Conservation (phyloP, 2,888 invertebrate genomes). For the Lamellibrachia satsuma region DNA sequence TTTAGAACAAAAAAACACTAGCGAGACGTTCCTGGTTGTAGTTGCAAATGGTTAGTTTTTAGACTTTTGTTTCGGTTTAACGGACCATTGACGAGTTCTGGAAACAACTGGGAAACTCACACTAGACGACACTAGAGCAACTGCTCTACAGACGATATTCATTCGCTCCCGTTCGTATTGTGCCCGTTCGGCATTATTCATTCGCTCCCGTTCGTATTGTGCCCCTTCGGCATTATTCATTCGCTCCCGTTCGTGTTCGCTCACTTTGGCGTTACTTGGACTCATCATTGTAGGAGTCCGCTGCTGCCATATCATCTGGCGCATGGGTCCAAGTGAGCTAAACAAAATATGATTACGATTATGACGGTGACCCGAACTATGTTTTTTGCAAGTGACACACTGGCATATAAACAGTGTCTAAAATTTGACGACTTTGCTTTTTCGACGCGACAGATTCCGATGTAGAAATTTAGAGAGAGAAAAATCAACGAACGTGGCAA, state of each 20-base stretch:
- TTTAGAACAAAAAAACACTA: too few relatives aligned
- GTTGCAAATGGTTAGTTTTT: background rate
- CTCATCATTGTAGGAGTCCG: background rate
- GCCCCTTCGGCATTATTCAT: too few relatives aligned
- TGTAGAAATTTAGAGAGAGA: too few relatives aligned
- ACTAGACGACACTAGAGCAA: background rate
- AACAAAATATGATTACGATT: background rate
- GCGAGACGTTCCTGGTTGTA: background rate
- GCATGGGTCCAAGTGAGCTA: background rate
- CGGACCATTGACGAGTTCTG: background rate
- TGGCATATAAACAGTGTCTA: background rate
- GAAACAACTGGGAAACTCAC: background rate
- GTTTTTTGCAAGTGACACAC: background rate
- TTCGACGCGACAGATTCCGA: background rate
- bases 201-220: too few relatives aligned
- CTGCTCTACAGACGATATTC: background rate
- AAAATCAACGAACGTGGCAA: too few relatives aligned
- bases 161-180: background rate
- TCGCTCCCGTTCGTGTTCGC: too few relatives aligned
- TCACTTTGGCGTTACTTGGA: background rate
- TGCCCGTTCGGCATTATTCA: background rate
- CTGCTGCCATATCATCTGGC: background rate
- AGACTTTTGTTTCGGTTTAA: background rate
- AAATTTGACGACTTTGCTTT: background rate
- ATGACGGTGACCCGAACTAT: background rate